Conservation (phyloP, 1,140 invertebrate species). For the Cherax destructor region DNA sequence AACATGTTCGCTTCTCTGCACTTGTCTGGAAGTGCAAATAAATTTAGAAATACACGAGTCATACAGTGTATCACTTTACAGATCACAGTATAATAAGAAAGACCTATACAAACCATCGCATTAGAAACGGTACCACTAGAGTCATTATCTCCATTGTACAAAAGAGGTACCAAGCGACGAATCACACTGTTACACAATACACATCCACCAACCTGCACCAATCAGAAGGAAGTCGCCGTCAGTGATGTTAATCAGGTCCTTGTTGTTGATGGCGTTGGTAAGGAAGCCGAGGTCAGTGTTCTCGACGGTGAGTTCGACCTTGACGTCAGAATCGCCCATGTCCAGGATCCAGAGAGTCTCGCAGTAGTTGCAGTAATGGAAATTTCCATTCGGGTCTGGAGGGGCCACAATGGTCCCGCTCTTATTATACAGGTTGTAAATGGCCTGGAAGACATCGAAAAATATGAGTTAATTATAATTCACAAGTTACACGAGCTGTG, state of each 20-base stretch:
- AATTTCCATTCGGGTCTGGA: not conserved
- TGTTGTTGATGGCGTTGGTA: not conserved
- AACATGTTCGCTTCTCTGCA: too few species aligned
- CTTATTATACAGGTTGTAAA: not conserved
- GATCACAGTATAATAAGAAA: too few species aligned
- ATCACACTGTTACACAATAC: not conserved
- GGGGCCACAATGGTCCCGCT: not conserved
- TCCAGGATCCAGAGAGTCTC: not conserved
- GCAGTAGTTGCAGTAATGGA: not conserved
- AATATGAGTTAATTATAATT: too few species aligned
- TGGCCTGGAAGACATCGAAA: too few species aligned
- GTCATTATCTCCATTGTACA: not conserved
- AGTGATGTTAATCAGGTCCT: not conserved
- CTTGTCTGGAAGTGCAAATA: too few species aligned
- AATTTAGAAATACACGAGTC: too few species aligned
- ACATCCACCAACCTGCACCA: not conserved
- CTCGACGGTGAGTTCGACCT: not conserved
- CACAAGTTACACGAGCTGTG: too few species aligned
- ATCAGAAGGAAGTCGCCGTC: conserved; percentile 11
- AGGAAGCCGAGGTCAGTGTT: not conserved
- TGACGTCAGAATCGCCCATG: too few species aligned
- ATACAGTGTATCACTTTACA: too few species aligned
- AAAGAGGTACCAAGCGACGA: not conserved
- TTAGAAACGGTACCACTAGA: not conserved
- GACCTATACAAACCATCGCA: too few species aligned